Base-by-base conservation (phyloP, 2,888 invertebrate species). In the Encarsia formosa region DNA sequence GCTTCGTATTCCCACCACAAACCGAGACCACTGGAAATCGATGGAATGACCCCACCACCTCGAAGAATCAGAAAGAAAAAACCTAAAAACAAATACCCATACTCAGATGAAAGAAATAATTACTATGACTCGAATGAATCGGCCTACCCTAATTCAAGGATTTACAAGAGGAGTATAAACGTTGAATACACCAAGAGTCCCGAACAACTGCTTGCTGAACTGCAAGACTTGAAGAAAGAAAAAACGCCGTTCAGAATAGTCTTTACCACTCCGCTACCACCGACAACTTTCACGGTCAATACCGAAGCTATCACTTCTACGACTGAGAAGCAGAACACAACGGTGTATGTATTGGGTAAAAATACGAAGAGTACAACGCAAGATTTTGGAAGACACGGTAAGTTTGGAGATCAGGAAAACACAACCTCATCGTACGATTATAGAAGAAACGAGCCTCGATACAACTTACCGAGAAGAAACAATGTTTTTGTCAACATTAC, bases 401-500 rank as follows among this genome's bases (percentile, higher is more conserved):
- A 56, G 16, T 64, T 65, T 43, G n/a, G 39, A 15, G 47, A 44
- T 2, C 40, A 59, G 16, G 31, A 52, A 5, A 57, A 56, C 16
- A 32, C 43, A 1, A 57, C 56, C 2, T 31, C 34, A 5, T 59
- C 58, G 3, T 57, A 46, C 4, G 62, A 66, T 32, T 38, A 18
- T 2, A 60, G 67, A 51, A 65, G 70, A 59, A 64, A 61, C 19
- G 73, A 73, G 39, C 68, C 69, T 0, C 59, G 63, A 18, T 72
- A 71, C 37, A 66, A 65, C 49, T 31, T 42, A 39, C 20, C 31
- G n/a, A 39, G 8, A n/a, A 47, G 26, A 44, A 49, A 26, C 23
- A 34, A 26, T 16, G 2, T 4, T n/a, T 8, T 18, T 11, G 20
- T 6, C 11, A 26, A 38, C 20, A 15, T 5, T 29, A 16, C 19